These are phyloP conservation scores for Dipodomys stephensi DNA, from an alignment of 2,113 vertebrate genomes.

Conservation along the genomic window DNA sequence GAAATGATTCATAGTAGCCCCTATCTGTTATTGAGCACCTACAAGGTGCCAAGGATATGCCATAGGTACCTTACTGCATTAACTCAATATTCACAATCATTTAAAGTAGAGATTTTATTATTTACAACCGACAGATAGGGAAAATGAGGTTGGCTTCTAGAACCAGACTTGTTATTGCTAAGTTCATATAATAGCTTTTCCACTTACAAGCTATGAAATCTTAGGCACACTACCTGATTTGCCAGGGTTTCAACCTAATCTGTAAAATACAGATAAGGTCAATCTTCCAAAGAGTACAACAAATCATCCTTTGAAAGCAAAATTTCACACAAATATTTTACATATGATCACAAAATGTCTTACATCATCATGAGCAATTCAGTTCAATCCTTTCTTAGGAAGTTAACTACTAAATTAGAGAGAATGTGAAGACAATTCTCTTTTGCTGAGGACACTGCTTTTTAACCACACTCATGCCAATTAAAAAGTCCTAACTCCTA, in stretches of 20 bases:
- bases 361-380: background rate
- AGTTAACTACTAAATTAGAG: slow-evolving; percentile 27
- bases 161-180: background rate
- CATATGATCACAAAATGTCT: background rate
- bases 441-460: background rate
- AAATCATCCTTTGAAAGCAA: slow-evolving; percentile 35
- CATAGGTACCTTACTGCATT: background rate
- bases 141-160: background rate
- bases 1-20: background rate
- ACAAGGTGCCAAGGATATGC: background rate
- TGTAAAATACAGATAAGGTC: slow-evolving; percentile 21
- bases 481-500: slow-evolving; percentile 12
- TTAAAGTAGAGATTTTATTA: background rate
- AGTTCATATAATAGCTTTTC: background rate
- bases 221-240: background rate
- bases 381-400: background rate
- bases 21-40: slow-evolving; percentile 15
- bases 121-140: slow-evolving; percentile 25
- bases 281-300: background rate
- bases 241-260: background rate
- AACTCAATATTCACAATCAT: slow-evolving; percentile 2
- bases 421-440: background rate
- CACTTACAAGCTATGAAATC: background rate
- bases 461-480: background rate
- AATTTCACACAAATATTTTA: background rate